These are phyloP conservation scores for Lepus oiostolus DNA, from an alignment of 2,797 vertebrate species.

Conservation along the genomic window DNA sequence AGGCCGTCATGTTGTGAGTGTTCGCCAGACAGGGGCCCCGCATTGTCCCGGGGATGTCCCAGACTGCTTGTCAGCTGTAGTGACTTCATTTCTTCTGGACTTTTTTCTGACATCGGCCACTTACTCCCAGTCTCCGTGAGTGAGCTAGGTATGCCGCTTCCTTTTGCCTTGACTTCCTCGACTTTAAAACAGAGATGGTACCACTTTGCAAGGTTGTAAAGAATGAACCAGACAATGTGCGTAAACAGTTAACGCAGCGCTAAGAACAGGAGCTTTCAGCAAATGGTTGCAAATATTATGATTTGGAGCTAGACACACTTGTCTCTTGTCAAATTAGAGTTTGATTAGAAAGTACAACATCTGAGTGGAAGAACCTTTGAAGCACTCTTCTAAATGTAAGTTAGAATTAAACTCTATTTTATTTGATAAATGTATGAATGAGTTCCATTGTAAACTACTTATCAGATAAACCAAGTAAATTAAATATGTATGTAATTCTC, in stretches of 20 bases:
- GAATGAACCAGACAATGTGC: neutral
- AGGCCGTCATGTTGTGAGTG: neutral
- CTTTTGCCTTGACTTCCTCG: constrained; percentile 31
- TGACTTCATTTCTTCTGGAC: neutral
- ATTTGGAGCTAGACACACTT: constrained; percentile 14
- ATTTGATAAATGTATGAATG: neutral
- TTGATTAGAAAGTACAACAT: constrained; percentile 1
- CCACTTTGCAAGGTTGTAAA: neutral
- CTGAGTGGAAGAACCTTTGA: neutral
- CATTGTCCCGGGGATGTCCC: neutral
- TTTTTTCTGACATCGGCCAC: neutral
- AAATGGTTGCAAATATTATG: neutral
- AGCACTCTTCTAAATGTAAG: neutral
- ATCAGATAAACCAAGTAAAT: constrained; percentile 48
- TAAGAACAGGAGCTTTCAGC: neutral
- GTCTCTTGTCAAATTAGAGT: constrained; percentile 7
- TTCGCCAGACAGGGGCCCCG: neutral
- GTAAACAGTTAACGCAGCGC: neutral
- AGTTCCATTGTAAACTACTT: constrained; percentile 23
- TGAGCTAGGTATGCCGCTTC: neutral
- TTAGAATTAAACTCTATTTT: constrained; percentile 52
- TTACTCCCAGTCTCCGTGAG: neutral
- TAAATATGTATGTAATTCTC: neutral
- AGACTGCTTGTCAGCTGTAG: neutral
- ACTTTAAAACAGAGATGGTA: neutral